Conservation (phyloP, 35 echinoderm and acorn worm genomes). For the Anneissia japonica region DNA sequence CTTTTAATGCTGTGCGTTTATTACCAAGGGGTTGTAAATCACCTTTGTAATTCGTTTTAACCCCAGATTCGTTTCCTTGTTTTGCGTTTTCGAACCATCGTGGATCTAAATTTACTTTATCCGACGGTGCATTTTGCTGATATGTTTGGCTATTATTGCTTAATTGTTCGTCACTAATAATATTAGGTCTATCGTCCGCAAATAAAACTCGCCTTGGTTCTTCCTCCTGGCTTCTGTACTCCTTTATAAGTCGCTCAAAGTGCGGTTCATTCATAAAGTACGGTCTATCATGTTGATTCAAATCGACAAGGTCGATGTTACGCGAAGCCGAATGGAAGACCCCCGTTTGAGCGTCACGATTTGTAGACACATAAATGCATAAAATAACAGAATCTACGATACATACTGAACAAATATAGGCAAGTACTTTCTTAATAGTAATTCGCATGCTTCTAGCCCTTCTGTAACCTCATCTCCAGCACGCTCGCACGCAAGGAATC, state of each 20-base stretch:
- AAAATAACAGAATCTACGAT: background rate
- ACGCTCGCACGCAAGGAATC: background rate
- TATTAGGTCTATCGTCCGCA: background rate
- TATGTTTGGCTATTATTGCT: background rate
- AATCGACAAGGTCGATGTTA: too few species aligned
- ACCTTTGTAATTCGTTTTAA: too few species aligned
- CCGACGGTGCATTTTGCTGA: background rate
- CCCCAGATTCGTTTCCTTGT: too few species aligned
- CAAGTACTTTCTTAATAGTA: background rate
- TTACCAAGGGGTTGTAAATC: too few species aligned
- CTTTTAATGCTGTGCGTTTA: too few species aligned
- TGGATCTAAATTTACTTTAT: background rate
- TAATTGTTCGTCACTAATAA: too few species aligned
- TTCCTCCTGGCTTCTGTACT: background rate
- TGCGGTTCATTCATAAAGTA: background rate
- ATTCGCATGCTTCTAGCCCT: background rate
- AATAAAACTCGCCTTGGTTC: background rate
- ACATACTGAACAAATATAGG: background rate
- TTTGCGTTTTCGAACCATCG: background rate
- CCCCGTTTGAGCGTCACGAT: background rate
- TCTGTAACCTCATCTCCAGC: background rate
- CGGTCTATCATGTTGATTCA: background rate
- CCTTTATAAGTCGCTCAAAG: background rate
- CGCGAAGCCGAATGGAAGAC: background rate
- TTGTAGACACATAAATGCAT: background rate